phyloP scores from a whole-genome alignment of 2,797 vertebrate species.

The Pteropus rufus region DNA sequence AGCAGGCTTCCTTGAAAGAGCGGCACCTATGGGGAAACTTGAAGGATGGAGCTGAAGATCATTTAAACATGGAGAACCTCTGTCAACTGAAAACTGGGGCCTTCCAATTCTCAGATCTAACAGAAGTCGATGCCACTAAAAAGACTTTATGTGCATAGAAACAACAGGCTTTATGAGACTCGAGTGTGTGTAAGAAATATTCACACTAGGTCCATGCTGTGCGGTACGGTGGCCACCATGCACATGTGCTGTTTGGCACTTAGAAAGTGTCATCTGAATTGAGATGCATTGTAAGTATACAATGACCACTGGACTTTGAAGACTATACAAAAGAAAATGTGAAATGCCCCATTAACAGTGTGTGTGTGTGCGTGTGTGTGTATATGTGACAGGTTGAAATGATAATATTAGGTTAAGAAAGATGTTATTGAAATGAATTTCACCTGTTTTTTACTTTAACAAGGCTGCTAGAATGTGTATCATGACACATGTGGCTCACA shows the following conservation, averaged over 20 bases:
- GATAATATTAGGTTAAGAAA: background rate
- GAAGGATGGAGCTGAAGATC: background rate
- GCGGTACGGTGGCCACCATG: background rate
- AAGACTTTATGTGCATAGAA: background rate
- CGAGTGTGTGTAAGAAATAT: background rate
- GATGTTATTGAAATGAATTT: background rate
- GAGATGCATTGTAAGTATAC: accelerated
- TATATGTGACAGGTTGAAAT: too few species aligned
- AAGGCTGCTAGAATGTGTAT: background rate
- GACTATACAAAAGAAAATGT: background rate
- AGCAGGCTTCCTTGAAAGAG: background rate
- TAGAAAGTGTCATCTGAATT: background rate
- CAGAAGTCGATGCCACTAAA: background rate
- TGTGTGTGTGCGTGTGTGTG: too few species aligned
- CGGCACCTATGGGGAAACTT: background rate
- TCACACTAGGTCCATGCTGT: accelerated
- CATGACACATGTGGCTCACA: background rate
- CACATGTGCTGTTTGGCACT: background rate
- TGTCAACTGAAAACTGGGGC: background rate
- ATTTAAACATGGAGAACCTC: background rate
- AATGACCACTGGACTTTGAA: background rate
- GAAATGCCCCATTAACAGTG: background rate
- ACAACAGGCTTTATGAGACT: background rate
- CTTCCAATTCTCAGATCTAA: background rate
- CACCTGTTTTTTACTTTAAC: background rate